phyloP scores from a whole-genome alignment of 2,888 invertebrate genomes.

The Leistus spinibarbis region DNA sequence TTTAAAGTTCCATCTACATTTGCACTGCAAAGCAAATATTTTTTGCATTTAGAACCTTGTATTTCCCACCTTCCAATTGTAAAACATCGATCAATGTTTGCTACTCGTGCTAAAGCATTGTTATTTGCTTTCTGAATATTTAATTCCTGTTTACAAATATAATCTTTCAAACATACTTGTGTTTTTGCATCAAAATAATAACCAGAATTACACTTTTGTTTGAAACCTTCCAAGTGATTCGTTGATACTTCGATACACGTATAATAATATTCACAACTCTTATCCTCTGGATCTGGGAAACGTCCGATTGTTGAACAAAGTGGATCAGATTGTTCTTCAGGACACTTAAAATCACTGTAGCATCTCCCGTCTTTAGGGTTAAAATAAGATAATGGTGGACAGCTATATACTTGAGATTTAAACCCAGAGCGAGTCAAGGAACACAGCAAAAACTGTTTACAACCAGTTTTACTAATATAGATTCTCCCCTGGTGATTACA shows the following conservation, averaged over 20 bases:
- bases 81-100: conserved; percentile 40
- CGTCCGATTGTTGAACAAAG: conserved; percentile 56
- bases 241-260: conserved; percentile 41
- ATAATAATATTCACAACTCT: conserved; percentile 45
- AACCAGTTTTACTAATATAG: conserved; percentile 40
- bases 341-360: conserved; percentile 47
- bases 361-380: conserved; percentile 56
- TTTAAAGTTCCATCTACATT: conserved; percentile 50
- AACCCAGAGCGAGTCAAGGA: conserved; percentile 40
- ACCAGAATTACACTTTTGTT: conserved; percentile 43
- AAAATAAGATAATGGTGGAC: conserved; percentile 54
- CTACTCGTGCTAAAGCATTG: conserved; percentile 13
- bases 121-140: not conserved
- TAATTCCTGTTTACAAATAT: conserved; percentile 2
- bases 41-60: conserved; percentile 54
- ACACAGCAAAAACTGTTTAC: conserved; percentile 43
- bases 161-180: conserved; percentile 40
- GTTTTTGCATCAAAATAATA: conserved; percentile 44
- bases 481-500: conserved; percentile 7
- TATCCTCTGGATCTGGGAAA: conserved; percentile 55
- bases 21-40: conserved; percentile 57
- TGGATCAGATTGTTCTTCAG: conserved; percentile 44
- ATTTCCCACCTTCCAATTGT: conserved; percentile 42
- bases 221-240: conserved; percentile 50
- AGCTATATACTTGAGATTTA: conserved; percentile 44